A percentile compares a stretch with the other conserved stretches of the same genome.
These are phyloP conservation scores for Phyllopteryx taeniolatus DNA, from an alignment of 2,113 vertebrate genomes.

Conservation along the genomic window DNA sequence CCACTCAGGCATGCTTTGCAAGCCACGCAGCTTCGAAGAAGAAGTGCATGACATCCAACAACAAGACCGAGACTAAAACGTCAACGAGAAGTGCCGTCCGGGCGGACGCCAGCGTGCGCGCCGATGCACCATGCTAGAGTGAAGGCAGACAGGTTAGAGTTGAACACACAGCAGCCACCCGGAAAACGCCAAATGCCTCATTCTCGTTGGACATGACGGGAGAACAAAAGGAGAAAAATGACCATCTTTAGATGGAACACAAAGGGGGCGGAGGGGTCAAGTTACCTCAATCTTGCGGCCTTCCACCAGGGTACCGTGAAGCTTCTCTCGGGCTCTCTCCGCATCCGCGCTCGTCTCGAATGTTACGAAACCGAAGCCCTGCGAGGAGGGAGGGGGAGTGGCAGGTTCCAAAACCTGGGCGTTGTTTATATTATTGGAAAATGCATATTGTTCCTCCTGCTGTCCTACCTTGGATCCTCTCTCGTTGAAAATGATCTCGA, in stretches of 20 bases:
- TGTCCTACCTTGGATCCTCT: constrained; percentile 94
- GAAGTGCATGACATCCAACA: constrained; percentile 53
- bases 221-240: constrained; percentile 52
- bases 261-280: neutral
- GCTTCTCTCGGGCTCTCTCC: constrained; percentile 96
- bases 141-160: constrained; percentile 61
- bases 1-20: constrained; percentile 69
- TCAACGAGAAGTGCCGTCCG: constrained; percentile 42
- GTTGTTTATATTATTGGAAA: neutral
- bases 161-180: constrained; percentile 48
- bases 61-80: constrained; percentile 38
- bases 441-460: neutral
- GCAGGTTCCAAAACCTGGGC: neutral
- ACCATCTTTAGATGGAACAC: constrained; percentile 21
- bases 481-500: constrained; percentile 99
- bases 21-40: constrained; percentile 56
- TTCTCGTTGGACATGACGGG: constrained; percentile 54
- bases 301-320: constrained; percentile 98
- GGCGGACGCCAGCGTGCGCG: constrained; percentile 44
- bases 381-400: constrained; percentile 27
- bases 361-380: constrained; percentile 99
- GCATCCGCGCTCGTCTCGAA: constrained; percentile 97
- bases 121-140: constrained; percentile 62
- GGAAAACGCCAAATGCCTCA: constrained; percentile 45
- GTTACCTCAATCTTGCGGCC: constrained; percentile 99